Percentiles rank a stretch among this genome's conserved stretches.
Evolutionary conservation across 2,888 invertebrate species (phyloP).

Genomic region (Nephrotoma flavescens): DNA sequence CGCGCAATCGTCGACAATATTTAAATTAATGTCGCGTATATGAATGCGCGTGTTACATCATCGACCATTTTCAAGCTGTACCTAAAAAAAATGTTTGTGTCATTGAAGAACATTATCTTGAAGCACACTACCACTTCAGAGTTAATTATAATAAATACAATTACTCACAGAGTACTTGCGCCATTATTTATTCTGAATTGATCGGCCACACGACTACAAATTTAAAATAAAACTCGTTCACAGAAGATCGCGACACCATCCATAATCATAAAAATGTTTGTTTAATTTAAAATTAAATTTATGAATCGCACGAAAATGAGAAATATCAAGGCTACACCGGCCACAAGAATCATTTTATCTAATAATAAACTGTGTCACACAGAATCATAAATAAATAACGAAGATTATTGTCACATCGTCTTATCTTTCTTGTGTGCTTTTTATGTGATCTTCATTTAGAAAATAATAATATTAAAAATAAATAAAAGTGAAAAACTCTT

Average conservation of each 20-base stretch:
- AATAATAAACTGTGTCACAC: not conserved
- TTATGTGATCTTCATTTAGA: not conserved
- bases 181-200: not conserved
- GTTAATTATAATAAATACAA: not conserved
- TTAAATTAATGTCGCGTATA: not conserved
- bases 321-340: not conserved
- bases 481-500: not conserved
- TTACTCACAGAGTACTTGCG: no score
- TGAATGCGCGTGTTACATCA: not conserved
- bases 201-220: not conserved
- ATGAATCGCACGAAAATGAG: not conserved
- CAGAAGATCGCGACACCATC: not conserved
- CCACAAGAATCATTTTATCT: not conserved
- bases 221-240: not conserved
- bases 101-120: not conserved
- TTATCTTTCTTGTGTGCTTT: not conserved
- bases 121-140: not conserved
- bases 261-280: not conserved
- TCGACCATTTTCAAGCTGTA: not conserved
- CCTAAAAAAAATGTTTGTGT: not conserved
- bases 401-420: not conserved
- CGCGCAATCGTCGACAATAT: not conserved
- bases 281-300: not conserved
- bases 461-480: not conserved
- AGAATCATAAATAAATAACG: not conserved